Evolutionary conservation across 2,113 vertebrate genomes (phyloP), one percentile per base, ranked within the genome.

Genomic region (Nothoprocta perdicaria): DNA sequence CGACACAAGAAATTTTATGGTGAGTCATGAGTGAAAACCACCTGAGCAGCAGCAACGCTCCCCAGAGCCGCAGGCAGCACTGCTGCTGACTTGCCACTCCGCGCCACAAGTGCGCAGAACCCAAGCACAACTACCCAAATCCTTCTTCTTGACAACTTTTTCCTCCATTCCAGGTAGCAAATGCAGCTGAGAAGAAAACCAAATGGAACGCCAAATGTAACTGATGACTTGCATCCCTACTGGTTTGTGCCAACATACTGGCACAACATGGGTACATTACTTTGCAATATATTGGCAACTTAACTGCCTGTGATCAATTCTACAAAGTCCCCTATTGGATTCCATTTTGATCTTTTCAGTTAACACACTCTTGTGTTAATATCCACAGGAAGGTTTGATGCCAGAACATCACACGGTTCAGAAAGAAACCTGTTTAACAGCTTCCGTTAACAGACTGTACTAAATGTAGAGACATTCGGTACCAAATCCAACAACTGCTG

Each of bases 21-120:
- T 16, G 14, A 46, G 33, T 24, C 50, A 26, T 7, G 45, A 78
- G 21, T 21, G 24, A 66, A 40, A 55, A 40, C 40, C 16, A 48
- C 46, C 53, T 21, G 27, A 72, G 48, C 3, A 63, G 19, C 5
- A 31, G 10, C 35, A 27, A 13, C 19, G 24, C 23, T 38, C 61
- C 14, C 29, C 17, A 18, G 23, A 0, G 1, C 65, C 76, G 12
- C 2, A 6, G 24, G 33, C 61, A 55, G 24, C 4, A 5, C 13
- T 67, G 15, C 11, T 12, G 62, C 53, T 46, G 26, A 14, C 38
- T 43, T 1, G 1, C 33, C 22, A 31, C 1, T 0, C 4, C 67
- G 60, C 24, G 14, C 14, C 17, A 53, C 8, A 2, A 48, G 26
- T 26, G 60, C 35, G 78, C 27, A 78, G 62, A 85, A 79, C 9